Base-by-base conservation (phyloP, 2,113 vertebrate genomes). In the Coturnix japonica region DNA sequence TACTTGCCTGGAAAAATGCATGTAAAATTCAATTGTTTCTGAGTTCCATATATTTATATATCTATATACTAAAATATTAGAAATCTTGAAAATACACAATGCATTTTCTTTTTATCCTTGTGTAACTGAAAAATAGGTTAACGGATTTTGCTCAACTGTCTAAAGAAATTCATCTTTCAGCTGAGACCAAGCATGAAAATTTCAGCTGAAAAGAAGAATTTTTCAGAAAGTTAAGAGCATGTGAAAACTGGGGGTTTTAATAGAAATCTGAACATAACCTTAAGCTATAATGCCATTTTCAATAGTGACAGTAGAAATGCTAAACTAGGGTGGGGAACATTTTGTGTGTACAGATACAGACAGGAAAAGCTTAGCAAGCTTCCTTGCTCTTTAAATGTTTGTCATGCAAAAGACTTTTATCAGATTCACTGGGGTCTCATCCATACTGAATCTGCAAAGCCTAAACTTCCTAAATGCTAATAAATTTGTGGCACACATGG, bases 101-200 rank as follows among this genome's bases (percentile, higher is more conserved):
- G 65, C 85, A 69, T 83, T 85, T 90, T 94, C 26, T 51, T 83
- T 81, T 31, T 87, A 28, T 79, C 63, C 22, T 84, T 88, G 41
- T 86, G 33, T 84, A 94, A 77, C 79, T 87, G 71, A 82, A 95
- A 93, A 95, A 95, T 77, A 96, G 67, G 90, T 86, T 92, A 90
- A 87, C 44, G 57, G 57, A 78, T 96, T 96, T 96, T 63, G 8
- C 85, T 94, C 43, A 87, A 82, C 87, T 96, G 85, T 96, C 95
- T 91, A 92, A 94, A 96, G 80, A 93, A 96, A 96, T 91, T 90
- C 12, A n/a, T 95, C 80, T 95, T 91, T 95, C 77, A 94, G 56
- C 87, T 95, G 94, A 94, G 72, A 93, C 82, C 87, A 90, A 95
- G 90, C 85, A 88, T 96, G 78, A 95, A 96, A 94, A 95, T 94